Conservation (phyloP, 2,888 invertebrate genomes). For the Palloptera scutellata region DNA sequence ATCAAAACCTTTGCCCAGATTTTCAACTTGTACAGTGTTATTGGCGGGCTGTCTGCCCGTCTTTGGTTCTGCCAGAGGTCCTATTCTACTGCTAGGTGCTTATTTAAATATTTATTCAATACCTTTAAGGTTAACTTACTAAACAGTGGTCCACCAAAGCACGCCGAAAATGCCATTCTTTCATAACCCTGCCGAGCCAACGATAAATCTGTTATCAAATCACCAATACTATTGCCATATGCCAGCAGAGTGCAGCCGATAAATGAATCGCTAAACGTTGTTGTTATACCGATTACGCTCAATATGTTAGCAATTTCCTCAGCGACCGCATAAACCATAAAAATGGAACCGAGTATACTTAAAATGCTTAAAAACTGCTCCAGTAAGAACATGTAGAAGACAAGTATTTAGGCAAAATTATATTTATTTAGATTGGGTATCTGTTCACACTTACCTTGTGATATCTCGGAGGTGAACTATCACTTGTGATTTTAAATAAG, state of each 20-base stretch:
- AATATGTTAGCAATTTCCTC: conserved; percentile 69
- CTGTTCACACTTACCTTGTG: no score
- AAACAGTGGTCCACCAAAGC: conserved; percentile 74
- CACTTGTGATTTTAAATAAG: no score
- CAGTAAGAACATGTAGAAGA: not conserved
- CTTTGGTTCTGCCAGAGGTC: no score
- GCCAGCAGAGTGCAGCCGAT: conserved; percentile 72
- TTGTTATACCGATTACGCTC: conserved; percentile 68
- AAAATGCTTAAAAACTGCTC: conserved; percentile 42
- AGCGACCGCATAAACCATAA: conserved; percentile 70
- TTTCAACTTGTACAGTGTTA: no score
- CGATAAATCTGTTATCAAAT: conserved; percentile 67
- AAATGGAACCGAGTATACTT: conserved; percentile 55
- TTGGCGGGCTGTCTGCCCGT: no score
- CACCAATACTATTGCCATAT: conserved; percentile 70
- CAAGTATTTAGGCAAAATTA: no score
- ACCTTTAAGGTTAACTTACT: conserved; percentile 66
- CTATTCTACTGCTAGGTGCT: no score
- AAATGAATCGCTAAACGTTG: conserved; percentile 68
- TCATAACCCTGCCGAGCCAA: conserved; percentile 71
- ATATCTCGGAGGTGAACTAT: no score
- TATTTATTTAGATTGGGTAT: no score
- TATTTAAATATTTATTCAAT: no score
- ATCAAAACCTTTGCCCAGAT: no score
- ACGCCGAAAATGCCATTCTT: conserved; percentile 73